Conservation (phyloP, 2,113 vertebrate species). For the Hyaena hyaena region DNA sequence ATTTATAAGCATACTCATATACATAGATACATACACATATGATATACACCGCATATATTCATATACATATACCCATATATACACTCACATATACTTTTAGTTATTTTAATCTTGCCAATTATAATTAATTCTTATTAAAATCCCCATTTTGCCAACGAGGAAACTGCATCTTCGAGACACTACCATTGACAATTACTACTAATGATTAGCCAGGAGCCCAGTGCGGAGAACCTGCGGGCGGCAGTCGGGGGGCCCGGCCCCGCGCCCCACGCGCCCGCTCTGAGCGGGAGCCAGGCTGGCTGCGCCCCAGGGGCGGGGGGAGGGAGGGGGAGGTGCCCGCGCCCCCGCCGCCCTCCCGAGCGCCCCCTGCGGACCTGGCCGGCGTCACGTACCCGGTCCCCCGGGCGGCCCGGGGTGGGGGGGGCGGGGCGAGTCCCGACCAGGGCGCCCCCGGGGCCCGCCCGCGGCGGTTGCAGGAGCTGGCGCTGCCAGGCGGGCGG, state of each 20-base stretch:
- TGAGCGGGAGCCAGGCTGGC: neutral
- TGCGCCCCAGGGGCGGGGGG: neutral
- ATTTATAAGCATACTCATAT: neutral
- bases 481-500: neutral
- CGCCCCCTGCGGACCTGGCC: fast-evolving
- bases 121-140: neutral
- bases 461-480: neutral
- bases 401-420: no score
- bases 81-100: neutral
- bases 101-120: neutral
- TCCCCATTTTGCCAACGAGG: neutral
- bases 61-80: no score
- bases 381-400: neutral
- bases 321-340: no score
- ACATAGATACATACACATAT: fast-evolving
- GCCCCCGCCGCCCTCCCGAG: no score
- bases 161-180: neutral
- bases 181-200: no score
- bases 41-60: no score
- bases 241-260: neutral
- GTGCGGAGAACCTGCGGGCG: neutral
- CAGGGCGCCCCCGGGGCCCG: fast-evolving
- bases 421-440: neutral
- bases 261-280: no score
- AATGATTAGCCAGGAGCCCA: no score